phyloP scores from a whole-genome alignment of 2,888 invertebrate species.

The Cheilosia vulpina region DNA sequence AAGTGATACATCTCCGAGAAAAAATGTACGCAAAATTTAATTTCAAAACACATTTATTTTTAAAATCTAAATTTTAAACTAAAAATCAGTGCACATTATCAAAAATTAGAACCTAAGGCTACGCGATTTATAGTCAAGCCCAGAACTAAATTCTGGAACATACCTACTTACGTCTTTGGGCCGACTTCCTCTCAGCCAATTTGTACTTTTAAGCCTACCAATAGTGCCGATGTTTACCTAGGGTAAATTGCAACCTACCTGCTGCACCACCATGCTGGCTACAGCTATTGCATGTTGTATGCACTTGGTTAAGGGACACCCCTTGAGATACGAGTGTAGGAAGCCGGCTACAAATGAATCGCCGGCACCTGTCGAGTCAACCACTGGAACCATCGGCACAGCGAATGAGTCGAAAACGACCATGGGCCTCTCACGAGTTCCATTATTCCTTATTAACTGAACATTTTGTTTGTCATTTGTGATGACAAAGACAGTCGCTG shows the following conservation, averaged over 20 bases:
- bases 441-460: slow-evolving; percentile 83
- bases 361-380: slow-evolving; percentile 86
- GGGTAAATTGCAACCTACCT: slow-evolving; percentile 84
- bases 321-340: slow-evolving; percentile 84
- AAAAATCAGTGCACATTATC: slow-evolving; percentile 21
- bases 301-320: slow-evolving; percentile 82
- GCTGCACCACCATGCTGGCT: slow-evolving; percentile 84
- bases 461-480: slow-evolving; percentile 87
- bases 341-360: slow-evolving; percentile 87
- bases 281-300: slow-evolving; percentile 83
- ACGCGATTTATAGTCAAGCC: slow-evolving; percentile 4
- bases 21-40: not conserved
- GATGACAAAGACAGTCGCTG: slow-evolving; percentile 85
- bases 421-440: slow-evolving; percentile 76
- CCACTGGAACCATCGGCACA: slow-evolving; percentile 83
- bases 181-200: slow-evolving; percentile 9
- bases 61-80: slow-evolving; percentile 12
- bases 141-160: not conserved
- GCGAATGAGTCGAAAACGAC: slow-evolving; percentile 78
- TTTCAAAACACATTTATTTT: slow-evolving; percentile 44
- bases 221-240: slow-evolving; percentile 1
- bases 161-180: not conserved
- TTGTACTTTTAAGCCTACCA: slow-evolving; percentile 46
- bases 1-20: not conserved
- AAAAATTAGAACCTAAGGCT: slow-evolving; percentile 17